Percentiles rank a stretch among this genome's conserved stretches.
These are phyloP conservation scores for Morone saxatilis DNA, from an alignment of 2,113 vertebrate species.

Conservation along the genomic window DNA sequence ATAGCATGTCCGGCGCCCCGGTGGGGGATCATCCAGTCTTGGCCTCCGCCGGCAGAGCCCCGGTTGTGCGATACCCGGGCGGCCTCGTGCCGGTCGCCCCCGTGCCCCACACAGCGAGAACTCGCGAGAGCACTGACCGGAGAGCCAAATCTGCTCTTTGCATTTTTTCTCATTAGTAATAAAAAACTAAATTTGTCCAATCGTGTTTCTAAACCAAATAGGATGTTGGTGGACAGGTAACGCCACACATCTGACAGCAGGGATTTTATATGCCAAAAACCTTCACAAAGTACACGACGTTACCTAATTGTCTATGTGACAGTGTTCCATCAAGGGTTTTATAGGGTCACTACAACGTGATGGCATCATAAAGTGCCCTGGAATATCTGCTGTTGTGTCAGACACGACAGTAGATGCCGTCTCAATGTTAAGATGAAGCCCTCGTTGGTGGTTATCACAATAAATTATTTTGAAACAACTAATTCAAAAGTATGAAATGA, in stretches of 20 bases:
- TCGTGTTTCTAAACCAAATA: constrained; percentile 15
- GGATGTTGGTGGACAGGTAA: constrained; percentile 1
- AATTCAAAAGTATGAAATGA: too few relatives aligned
- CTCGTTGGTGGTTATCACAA: background rate
- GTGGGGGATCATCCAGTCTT: too few relatives aligned
- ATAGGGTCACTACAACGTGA: background rate
- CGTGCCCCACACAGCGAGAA: too few relatives aligned
- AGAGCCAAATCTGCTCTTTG: constrained; percentile 54
- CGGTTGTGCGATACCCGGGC: too few relatives aligned
- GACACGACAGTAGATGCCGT: background rate
- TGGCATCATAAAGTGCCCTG: background rate
- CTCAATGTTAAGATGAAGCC: background rate
- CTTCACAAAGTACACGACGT: background rate
- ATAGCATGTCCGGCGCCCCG: too few relatives aligned
- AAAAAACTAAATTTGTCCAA: constrained; percentile 14
- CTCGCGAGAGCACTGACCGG: too few relatives aligned
- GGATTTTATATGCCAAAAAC: constrained; percentile 5
- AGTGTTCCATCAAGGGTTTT: constrained; percentile 11
- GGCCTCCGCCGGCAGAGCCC: too few relatives aligned
- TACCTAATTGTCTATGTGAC: background rate
- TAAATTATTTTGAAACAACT: background rate
- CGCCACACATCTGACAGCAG: background rate
- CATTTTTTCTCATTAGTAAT: constrained; percentile 45
- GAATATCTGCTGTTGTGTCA: background rate
- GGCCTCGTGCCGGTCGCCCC: too few relatives aligned